These are phyloP conservation scores for Oxycera nigricornis DNA, from an alignment of 2,888 invertebrate genomes.

Conservation along the genomic window DNA sequence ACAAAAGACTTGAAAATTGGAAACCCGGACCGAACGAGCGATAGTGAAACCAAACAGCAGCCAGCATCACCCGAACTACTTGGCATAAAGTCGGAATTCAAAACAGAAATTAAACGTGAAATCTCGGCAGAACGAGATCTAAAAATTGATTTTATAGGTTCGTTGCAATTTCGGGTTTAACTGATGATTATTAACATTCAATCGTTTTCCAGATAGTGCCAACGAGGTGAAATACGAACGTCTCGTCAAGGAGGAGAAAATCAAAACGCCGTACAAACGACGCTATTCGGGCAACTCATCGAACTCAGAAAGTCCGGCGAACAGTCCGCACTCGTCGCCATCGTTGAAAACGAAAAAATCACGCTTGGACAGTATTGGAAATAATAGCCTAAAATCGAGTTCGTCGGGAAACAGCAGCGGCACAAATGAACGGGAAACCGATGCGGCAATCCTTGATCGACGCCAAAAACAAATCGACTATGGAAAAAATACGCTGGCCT, in stretches of 20 bases:
- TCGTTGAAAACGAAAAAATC: constrained; percentile 49
- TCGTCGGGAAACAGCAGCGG: constrained; percentile 44
- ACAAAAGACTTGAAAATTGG: neutral
- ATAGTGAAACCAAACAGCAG: neutral
- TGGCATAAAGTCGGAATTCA: constrained; percentile 21
- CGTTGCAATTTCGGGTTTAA: neutral
- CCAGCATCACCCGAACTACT: neutral
- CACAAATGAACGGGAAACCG: constrained; percentile 69
- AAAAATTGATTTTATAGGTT: constrained; percentile 51
- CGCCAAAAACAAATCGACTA: constrained; percentile 94
- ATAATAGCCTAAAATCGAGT: constrained; percentile 50
- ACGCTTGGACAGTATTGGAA: constrained; percentile 42
- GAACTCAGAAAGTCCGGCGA: constrained; percentile 55
- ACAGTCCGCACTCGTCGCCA: constrained; percentile 51
- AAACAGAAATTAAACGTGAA: constrained; percentile 47
- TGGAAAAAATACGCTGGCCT: constrained; percentile 91
- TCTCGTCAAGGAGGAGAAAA: constrained; percentile 58
- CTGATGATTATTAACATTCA: neutral
- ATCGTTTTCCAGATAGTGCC: constrained; percentile 53
- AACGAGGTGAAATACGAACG: constrained; percentile 61
- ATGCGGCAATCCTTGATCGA: constrained; percentile 73
- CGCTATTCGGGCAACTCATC: constrained; percentile 57
- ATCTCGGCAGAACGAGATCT: constrained; percentile 52
- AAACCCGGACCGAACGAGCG: neutral
- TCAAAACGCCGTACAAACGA: constrained; percentile 61